Percentiles rank a stretch among this genome's conserved stretches.
Evolutionary conservation across 53 echinoderm and acorn worm genomes (phyloP).

Genomic region (Mesocentrotus franciscanus): DNA sequence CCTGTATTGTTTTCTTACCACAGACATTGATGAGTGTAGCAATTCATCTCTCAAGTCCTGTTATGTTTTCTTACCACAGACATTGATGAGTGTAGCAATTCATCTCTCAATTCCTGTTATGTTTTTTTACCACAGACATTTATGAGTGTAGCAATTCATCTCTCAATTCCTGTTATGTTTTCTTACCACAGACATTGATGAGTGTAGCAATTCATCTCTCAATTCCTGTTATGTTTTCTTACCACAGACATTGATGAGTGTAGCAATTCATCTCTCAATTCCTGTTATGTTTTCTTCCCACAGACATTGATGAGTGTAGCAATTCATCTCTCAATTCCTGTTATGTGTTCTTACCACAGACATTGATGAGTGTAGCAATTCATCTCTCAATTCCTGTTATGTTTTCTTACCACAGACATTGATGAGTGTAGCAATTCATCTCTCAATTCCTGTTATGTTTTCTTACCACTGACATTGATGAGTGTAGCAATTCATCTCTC

Average conservation of each 20-base stretch:
- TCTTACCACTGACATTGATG: slow-evolving; percentile 81
- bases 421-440: slow-evolving; percentile 83
- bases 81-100: slow-evolving; percentile 87
- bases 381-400: slow-evolving; percentile 74
- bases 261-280: slow-evolving; percentile 67
- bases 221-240: slow-evolving; percentile 73
- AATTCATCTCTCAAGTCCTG: slow-evolving; percentile 74
- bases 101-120: slow-evolving; percentile 74
- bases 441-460: slow-evolving; percentile 76
- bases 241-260: slow-evolving; percentile 92
- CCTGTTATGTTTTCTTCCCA: slow-evolving; percentile 63
- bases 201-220: slow-evolving; percentile 75
- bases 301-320: slow-evolving; percentile 93
- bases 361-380: slow-evolving; percentile 87
- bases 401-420: slow-evolving; percentile 74
- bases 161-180: slow-evolving; percentile 76
- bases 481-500: slow-evolving; percentile 75
- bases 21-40: slow-evolving; percentile 93
- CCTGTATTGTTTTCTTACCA: slow-evolving; percentile 63
- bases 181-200: slow-evolving; percentile 82
- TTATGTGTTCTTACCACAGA: slow-evolving; percentile 72
- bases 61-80: slow-evolving; percentile 72
- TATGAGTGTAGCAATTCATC: slow-evolving; percentile 83
- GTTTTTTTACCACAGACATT: slow-evolving; percentile 74
- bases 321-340: slow-evolving; percentile 74